Conservation (phyloP, 2,797 vertebrate genomes). For the Anguilla obscura region DNA sequence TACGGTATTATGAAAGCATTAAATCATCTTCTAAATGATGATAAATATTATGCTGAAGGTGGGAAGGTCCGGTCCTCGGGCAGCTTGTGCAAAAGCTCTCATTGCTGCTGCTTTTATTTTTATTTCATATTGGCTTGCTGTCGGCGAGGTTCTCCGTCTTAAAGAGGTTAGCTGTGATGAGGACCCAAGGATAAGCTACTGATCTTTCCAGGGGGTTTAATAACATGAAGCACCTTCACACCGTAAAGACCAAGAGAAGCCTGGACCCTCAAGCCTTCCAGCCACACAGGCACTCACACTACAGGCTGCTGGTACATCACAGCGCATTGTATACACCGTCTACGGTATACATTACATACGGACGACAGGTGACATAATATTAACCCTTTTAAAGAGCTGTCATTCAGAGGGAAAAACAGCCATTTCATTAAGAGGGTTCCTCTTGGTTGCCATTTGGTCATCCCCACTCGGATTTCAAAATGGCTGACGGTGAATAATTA, state of each 20-base stretch:
- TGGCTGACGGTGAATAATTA: neutral
- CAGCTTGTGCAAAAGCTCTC: neutral
- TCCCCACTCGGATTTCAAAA: neutral
- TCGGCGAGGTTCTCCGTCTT: neutral
- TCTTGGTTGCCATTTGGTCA: neutral
- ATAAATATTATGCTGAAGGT: neutral
- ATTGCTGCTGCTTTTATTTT: neutral
- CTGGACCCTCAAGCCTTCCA: neutral
- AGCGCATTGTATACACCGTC: neutral
- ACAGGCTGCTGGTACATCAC: conserved; percentile 17
- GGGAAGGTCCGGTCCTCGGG: neutral
- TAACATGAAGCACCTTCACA: neutral
- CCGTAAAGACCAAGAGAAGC: conserved; percentile 14
- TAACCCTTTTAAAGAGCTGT: neutral
- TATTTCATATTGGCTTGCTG: neutral
- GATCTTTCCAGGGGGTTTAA: neutral
- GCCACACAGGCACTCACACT: conserved; percentile 11
- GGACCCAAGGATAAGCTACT: neutral
- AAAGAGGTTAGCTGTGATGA: neutral
- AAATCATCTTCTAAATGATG: neutral
- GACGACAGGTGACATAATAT: neutral
- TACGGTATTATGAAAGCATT: neutral
- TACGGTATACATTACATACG: neutral
- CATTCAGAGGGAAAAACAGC: neutral
- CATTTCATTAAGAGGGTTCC: neutral